phyloP scores from a whole-genome alignment of 2,113 vertebrate species.

The Crotalus horridus region DNA sequence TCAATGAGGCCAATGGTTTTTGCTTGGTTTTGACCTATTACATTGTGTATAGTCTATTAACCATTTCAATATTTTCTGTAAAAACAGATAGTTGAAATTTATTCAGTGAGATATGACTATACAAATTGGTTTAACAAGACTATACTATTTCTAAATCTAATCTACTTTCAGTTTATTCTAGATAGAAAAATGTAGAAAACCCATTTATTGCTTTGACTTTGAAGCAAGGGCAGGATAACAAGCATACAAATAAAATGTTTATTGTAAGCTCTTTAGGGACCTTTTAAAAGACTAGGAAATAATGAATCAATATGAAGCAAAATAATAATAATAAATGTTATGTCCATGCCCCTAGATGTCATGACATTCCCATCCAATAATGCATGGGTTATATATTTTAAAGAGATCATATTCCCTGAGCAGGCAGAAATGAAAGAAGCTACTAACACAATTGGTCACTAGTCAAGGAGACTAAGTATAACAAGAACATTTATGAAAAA shows the following conservation, averaged over 20 bases:
- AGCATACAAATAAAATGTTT: background rate
- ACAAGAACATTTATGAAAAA: constrained; percentile 11
- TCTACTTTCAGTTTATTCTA: background rate
- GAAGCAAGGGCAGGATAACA: background rate
- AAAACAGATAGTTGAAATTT: background rate
- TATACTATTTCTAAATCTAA: background rate
- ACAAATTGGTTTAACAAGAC: background rate
- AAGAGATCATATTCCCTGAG: background rate
- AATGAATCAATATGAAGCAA: background rate
- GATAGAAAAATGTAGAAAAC: background rate
- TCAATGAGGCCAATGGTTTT: background rate
- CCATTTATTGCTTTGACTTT: background rate
- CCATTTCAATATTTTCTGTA: background rate
- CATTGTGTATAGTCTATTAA: background rate
- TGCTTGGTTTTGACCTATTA: background rate
- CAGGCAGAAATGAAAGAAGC: constrained; percentile 9
- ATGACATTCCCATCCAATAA: background rate
- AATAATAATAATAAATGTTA: background rate
- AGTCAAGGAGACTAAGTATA: background rate
- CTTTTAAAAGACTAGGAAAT: background rate
- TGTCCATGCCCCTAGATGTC: background rate
- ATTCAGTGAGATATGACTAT: background rate
- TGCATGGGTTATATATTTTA: background rate
- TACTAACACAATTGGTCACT: constrained; percentile 1
- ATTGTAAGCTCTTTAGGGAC: background rate